Conservation (phyloP, 2,113 vertebrate species). For the Oryzias melastigma region DNA sequence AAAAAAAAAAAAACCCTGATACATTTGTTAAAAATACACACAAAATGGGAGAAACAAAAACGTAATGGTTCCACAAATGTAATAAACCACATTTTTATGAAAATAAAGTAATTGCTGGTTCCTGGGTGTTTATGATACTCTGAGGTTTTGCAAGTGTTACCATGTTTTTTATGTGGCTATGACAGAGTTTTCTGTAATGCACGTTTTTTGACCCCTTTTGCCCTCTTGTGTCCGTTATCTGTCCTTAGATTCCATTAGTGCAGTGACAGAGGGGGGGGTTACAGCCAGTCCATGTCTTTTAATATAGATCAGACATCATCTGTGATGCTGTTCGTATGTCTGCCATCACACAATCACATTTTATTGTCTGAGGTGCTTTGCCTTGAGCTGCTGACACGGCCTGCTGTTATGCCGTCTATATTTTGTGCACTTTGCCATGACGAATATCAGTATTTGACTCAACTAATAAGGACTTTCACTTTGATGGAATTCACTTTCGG, state of each 20-base stretch:
- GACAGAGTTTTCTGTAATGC: conserved; percentile 17
- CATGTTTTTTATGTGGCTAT: conserved; percentile 34
- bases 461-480: conserved; percentile 64
- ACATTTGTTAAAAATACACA: no score
- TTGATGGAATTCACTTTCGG: conserved; percentile 53
- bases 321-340: conserved; percentile 59
- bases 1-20: no score
- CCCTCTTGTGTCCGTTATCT: conserved; percentile 40
- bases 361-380: conserved; percentile 47
- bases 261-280: conserved; percentile 62
- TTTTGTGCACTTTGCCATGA: conserved; percentile 51
- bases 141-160: conserved; percentile 19
- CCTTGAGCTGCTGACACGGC: conserved; percentile 42
- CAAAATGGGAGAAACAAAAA: no score
- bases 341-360: conserved; percentile 28
- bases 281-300: conserved; percentile 53
- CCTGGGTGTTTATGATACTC: conserved; percentile 29
- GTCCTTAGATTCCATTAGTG: conserved; percentile 59
- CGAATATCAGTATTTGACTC: conserved; percentile 57
- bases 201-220: conserved; percentile 29
- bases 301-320: conserved; percentile 61
- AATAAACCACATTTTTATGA: conserved; percentile 49
- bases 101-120: conserved; percentile 25
- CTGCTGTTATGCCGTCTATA: conserved; percentile 43
- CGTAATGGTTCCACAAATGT: no score